These are phyloP conservation scores for Gobius niger DNA, from an alignment of 2,113 vertebrate genomes.

Conservation along the genomic window DNA sequence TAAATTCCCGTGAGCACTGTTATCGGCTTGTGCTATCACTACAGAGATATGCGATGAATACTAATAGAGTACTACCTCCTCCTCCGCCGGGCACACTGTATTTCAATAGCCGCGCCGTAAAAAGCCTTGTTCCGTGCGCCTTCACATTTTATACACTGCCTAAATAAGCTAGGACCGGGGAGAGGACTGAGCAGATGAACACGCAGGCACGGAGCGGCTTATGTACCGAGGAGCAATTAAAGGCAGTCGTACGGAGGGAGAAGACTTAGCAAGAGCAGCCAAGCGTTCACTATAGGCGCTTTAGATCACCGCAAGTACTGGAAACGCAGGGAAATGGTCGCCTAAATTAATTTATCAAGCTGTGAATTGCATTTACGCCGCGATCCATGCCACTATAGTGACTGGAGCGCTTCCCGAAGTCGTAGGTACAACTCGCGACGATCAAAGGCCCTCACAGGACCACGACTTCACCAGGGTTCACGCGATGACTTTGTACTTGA, in stretches of 20 bases:
- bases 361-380: too few relatives aligned
- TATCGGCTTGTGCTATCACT: slow-evolving; percentile 47
- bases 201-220: neutral
- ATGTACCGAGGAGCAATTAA: neutral
- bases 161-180: slow-evolving; percentile 19
- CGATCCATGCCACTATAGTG: too few relatives aligned
- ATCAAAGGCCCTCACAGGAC: too few relatives aligned
- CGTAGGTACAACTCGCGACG: too few relatives aligned
- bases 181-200: slow-evolving; percentile 6
- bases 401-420: too few relatives aligned
- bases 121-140: slow-evolving; percentile 29
- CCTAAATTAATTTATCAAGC: too few relatives aligned
- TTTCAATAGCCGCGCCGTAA: slow-evolving; percentile 42
- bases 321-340: neutral
- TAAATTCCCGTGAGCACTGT: slow-evolving; percentile 49
- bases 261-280: neutral
- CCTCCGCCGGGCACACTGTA: slow-evolving; percentile 15
- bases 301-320: neutral
- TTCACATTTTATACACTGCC: slow-evolving; percentile 29
- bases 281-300: neutral
- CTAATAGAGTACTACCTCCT: slow-evolving; percentile 42
- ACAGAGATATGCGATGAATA: slow-evolving; percentile 50
- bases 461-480: too few relatives aligned
- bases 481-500: too few relatives aligned
- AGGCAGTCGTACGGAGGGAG: neutral